A percentile compares a stretch with the other conserved stretches of the same genome.
Evolutionary conservation across 2,113 vertebrate genomes (phyloP).

Genomic region (Phalacrocorax brasilianus): DNA sequence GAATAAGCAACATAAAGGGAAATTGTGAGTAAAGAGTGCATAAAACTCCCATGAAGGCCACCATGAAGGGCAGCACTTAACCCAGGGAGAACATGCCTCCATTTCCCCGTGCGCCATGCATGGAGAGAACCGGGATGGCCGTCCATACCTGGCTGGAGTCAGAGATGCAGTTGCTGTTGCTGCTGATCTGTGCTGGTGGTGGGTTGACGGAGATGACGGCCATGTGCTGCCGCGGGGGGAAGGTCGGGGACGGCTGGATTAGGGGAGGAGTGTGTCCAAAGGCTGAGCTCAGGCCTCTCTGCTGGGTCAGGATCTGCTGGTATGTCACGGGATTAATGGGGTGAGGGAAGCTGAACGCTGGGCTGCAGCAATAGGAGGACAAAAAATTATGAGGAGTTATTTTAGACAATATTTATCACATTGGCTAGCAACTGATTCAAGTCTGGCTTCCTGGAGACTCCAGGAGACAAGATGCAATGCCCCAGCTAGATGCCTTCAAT

Average conservation of each 20-base stretch:
- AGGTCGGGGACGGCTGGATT: slow-evolving; percentile 85
- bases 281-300: slow-evolving; percentile 86
- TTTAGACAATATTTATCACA: not conserved
- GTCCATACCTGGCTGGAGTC: slow-evolving; percentile 85
- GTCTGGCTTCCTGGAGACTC: not conserved
- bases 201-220: slow-evolving; percentile 77
- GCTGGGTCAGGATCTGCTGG: slow-evolving; percentile 95
- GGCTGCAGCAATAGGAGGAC: slow-evolving; percentile 73
- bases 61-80: not conserved
- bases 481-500: not conserved
- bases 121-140: not conserved
- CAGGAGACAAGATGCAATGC: not conserved
- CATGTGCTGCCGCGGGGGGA: slow-evolving; percentile 84
- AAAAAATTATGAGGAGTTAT: not conserved
- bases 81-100: accelerated
- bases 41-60: not conserved
- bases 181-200: slow-evolving; percentile 73
- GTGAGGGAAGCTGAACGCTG: slow-evolving; percentile 92
- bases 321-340: slow-evolving; percentile 94
- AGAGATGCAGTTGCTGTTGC: slow-evolving; percentile 68
- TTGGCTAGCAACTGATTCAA: not conserved
- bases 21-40: not conserved
- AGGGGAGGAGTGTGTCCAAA: slow-evolving; percentile 92
- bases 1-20: not conserved
- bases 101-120: not conserved